Conservation (phyloP, 2,113 vertebrate species). For the Sebastes fasciatus region DNA sequence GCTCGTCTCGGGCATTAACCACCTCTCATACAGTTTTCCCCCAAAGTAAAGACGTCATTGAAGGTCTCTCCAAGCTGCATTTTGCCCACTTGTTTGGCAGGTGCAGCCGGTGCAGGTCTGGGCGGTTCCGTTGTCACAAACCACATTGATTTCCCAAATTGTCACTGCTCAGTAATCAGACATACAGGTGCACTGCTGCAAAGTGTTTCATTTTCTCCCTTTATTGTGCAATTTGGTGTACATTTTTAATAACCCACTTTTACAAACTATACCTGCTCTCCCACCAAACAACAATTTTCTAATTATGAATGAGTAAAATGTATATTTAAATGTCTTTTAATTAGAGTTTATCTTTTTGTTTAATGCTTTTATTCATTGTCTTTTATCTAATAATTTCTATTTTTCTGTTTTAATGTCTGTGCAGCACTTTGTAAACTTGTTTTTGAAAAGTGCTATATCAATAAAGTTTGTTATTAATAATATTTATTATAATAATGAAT, state of each 20-base stretch:
- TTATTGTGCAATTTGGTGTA: neutral
- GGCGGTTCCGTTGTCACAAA: conserved; percentile 13
- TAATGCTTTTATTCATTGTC: too few species aligned
- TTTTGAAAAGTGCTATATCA: too few species aligned
- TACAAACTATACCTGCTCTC: neutral
- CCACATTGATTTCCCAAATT: neutral
- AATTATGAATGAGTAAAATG: neutral
- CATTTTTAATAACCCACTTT: neutral
- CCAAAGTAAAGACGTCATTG: conserved; percentile 71
- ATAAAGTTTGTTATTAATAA: too few species aligned
- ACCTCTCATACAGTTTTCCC: conserved; percentile 11
- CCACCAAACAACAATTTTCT: neutral
- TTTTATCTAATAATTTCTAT: too few species aligned
- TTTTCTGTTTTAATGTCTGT: too few species aligned
- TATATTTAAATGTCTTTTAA: too few species aligned
- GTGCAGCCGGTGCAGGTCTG: conserved; percentile 27
- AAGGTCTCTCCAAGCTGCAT: conserved; percentile 39
- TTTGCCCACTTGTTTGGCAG: conserved; percentile 28
- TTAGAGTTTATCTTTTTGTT: too few species aligned
- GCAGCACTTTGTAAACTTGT: too few species aligned
- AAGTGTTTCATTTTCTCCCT: neutral
- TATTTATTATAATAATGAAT: neutral
- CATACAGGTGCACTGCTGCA: neutral
- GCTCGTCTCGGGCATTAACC: neutral
- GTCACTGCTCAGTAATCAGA: neutral